Base-by-base conservation (phyloP, 2,888 invertebrate genomes). In the Drosophila borborema region DNA sequence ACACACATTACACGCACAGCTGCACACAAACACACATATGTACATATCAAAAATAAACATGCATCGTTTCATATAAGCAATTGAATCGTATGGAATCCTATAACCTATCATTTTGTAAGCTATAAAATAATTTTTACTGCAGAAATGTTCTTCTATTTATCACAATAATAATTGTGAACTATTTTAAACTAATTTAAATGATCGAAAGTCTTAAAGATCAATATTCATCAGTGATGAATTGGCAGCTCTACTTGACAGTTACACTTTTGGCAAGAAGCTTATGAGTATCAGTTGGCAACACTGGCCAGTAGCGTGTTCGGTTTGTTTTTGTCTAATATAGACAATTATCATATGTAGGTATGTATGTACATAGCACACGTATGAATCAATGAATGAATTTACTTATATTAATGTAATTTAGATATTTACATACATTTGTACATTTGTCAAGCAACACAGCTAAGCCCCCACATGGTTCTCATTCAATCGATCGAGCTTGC, bases 401-500 rank as follows among this genome's bases (percentile, higher is more conserved):
- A 40, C n/a, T 51, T 41, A 38, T 20, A 55, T 45, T 28, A 28
- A 6, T 28, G 6, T 28, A 28, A 6, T 28, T 28, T 28, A 28
- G 28, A 28, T 28, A 28, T 28, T 28, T 28, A 40, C n/a, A 55
- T 41, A 41, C 40, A 55, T 63, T 54, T 12, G 40, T n/a, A 41
- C 38, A 31, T 53, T 45, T 65, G 40, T 53, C 51, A 72, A 48
- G 56, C 38, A 49, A 38, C 45, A 38, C 28, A 59, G 43, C 20
- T 49, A 62, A 64, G 63, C 51, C 74, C 78, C 70, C 72, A 77
- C 79, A 82, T 85, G 82, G 85, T 66, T 66, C 72, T 67, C 74
- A 76, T 73, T 86, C 71, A 77, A 86, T 89, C 90, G 86, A 89
- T 89, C 74, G 74, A 74, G 84, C 71, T 81, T 87, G 83, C 86